These are phyloP conservation scores for Eilema caniola DNA, from an alignment of 2,888 invertebrate species.

Conservation along the genomic window DNA sequence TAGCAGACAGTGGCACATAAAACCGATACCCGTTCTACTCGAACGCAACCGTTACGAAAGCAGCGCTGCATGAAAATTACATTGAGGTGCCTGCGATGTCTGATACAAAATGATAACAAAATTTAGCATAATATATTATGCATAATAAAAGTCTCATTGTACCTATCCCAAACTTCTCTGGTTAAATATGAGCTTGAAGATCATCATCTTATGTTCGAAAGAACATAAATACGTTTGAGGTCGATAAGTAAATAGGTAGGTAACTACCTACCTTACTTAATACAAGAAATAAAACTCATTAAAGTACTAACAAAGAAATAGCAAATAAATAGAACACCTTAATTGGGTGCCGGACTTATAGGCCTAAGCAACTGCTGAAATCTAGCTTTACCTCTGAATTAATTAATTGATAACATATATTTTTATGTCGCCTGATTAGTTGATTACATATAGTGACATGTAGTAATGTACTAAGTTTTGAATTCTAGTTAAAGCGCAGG, in stretches of 20 bases:
- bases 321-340: neutral
- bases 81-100: constrained; percentile 56
- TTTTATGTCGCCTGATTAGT: neutral
- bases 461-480: constrained; percentile 22
- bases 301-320: neutral
- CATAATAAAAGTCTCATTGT: no score
- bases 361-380: no score
- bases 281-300: neutral
- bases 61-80: constrained; percentile 83
- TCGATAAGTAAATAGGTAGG: neutral
- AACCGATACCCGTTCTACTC: constrained; percentile 84
- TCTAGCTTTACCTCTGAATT: no score
- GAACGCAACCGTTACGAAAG: constrained; percentile 86
- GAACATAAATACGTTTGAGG: neutral
- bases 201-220: neutral
- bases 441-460: no score
- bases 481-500: constrained; percentile 65
- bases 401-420: no score
- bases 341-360: neutral
- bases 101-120: constrained; percentile 38
- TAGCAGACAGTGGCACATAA: constrained; percentile 72
- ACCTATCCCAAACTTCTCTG: neutral
- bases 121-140: no score
- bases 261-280: neutral
- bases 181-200: neutral